Evolutionary conservation across 2,797 vertebrate species (phyloP).

Genomic region (Fundulus diaphanus): DNA sequence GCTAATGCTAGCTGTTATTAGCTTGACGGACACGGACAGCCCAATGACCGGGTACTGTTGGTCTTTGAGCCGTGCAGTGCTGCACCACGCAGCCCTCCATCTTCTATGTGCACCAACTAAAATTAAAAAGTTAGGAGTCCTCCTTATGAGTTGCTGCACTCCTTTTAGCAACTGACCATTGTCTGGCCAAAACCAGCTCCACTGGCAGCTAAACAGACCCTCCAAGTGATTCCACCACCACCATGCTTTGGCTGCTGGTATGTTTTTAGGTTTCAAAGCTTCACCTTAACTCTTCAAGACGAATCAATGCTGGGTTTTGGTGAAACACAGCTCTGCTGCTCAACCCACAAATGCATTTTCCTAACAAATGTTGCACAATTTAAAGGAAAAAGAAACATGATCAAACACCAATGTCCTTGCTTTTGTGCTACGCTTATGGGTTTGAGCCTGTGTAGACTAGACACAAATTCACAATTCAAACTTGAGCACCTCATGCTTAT

Average conservation of each 20-base stretch:
- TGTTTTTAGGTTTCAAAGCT: background rate
- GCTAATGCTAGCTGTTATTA: too few relatives aligned
- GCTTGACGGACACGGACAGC: too few relatives aligned
- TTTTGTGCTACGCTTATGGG: background rate
- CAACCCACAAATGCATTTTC: background rate
- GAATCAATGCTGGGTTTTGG: background rate
- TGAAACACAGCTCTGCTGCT: background rate
- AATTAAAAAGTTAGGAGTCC: background rate
- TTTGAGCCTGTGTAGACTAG: background rate
- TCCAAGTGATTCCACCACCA: background rate
- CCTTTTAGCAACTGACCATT: background rate
- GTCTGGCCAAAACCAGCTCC: background rate
- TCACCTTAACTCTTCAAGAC: background rate
- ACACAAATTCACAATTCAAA: background rate
- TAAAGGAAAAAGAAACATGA: background rate
- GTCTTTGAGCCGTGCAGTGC: too few relatives aligned
- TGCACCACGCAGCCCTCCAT: too few relatives aligned
- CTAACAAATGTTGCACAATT: background rate
- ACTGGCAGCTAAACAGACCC: background rate
- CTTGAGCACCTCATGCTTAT: background rate
- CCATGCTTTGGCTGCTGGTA: background rate
- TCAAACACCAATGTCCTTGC: background rate
- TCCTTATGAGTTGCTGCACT: background rate
- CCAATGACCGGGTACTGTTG: too few relatives aligned
- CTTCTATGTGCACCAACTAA: too few relatives aligned